Conservation (phyloP, 2,113 vertebrate genomes). For the Pterocles orientalis region DNA sequence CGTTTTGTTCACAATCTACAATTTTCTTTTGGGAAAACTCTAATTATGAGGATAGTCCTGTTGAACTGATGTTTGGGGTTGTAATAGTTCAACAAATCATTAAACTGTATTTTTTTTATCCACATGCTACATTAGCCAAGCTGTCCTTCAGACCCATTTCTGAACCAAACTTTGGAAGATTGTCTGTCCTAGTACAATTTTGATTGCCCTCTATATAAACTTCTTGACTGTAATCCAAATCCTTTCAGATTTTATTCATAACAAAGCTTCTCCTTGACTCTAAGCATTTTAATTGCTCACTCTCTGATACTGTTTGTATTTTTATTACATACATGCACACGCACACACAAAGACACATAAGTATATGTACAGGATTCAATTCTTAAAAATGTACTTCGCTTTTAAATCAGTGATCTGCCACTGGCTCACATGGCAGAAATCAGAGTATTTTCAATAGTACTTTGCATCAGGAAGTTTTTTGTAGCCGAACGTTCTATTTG, state of each 20-base stretch:
- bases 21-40: conserved; percentile 2
- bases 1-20: neutral
- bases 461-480: neutral
- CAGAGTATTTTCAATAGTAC: neutral
- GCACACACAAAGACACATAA: neutral
- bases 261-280: neutral
- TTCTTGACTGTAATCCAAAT: neutral
- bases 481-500: neutral
- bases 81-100: neutral
- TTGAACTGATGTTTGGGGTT: conserved; percentile 20
- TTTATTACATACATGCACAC: neutral
- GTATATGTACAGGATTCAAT: neutral
- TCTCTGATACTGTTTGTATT: too few species aligned
- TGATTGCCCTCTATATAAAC: neutral
- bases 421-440: neutral
- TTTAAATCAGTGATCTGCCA: neutral
- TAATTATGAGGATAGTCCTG: neutral
- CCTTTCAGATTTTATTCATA: neutral
- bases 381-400: neutral
- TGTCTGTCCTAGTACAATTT: neutral
- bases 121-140: neutral
- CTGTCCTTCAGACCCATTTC: neutral
- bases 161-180: neutral
- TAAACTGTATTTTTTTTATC: neutral
- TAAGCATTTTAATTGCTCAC: neutral